Conservation (phyloP, 2,888 invertebrate genomes). For the Tipula confusa region DNA sequence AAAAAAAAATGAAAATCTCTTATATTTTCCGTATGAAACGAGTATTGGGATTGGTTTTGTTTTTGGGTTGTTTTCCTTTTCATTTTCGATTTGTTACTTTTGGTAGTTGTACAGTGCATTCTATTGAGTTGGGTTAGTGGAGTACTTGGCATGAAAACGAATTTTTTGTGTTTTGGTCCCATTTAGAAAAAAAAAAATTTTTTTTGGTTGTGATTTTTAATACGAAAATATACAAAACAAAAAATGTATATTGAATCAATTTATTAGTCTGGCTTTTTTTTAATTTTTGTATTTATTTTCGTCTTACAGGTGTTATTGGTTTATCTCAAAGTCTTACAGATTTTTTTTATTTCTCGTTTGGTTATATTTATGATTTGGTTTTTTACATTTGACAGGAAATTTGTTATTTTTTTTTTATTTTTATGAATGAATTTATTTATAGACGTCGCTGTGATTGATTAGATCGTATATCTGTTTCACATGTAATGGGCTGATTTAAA, state of each 20-base stretch:
- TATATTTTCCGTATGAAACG: neutral
- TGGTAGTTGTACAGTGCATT: neutral
- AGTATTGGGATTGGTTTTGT: neutral
- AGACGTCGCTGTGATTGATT: neutral
- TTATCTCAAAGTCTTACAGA: neutral
- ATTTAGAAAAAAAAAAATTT: neutral
- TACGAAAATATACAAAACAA: neutral
- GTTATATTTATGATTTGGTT: neutral
- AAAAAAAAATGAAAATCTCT: neutral
- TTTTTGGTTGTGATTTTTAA: neutral
- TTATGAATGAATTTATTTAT: neutral
- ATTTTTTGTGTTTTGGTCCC: neutral
- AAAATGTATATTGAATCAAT: neutral
- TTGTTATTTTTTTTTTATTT: neutral
- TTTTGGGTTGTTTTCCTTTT: neutral
- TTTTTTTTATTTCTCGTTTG: neutral
- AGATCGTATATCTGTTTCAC: neutral
- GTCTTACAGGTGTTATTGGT: conserved; percentile 3
- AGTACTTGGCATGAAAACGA: neutral
- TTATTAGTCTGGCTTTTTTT: conserved; percentile 15
- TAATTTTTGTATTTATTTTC: neutral
- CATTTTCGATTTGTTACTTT: neutral
- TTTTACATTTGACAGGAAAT: neutral
- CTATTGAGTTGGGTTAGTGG: conserved; percentile 12
- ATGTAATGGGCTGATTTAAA: neutral